Base-by-base conservation (phyloP, 2,888 invertebrate genomes). In the Idaea dimidiata region DNA sequence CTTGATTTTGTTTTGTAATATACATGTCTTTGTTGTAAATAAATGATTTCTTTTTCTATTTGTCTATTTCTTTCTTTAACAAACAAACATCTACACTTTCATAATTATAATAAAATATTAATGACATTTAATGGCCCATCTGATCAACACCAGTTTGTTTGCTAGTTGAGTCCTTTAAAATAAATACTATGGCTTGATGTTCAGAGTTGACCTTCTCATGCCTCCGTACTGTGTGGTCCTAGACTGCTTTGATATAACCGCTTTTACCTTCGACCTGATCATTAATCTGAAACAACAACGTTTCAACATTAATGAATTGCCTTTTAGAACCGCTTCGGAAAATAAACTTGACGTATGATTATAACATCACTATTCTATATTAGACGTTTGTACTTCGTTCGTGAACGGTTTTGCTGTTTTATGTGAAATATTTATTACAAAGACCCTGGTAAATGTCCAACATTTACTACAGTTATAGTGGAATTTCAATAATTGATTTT, bases 201-300 rank as follows among this genome's bases (percentile, higher is more conserved):
- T 43, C 43, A 6, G 43, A 43, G 43, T 43, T 43, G 43, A 10
- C 43, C 10, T 14, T 43, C 43, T 43, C 14, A 43, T 43, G 14
- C 6, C 2, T 14, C 43, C 3, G 0, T 10, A 43, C 43, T 43
- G 10, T 43, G 10, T 43, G 10, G 14, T 14, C 8, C 43, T 43
- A 43, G 14, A 71, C 78, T 76, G 75, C 88, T 88, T 89, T 88
- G 87, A 88, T 86, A 80, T 74, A 70, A 75, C 86, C 89, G 89
- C 81, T 67, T 68, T 87, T 89, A 91, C 91, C 91, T 91, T 84
- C 89, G 91, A 91, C 91, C 91, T 73, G 74, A 74, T 80, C 80
- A 86, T 86, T 84, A 86, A 87, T 87, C 82, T 83, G 67, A 73
- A 67, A 72, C 72, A 71, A 78, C 77, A 76, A 70, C 72, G 76